phyloP scores from a whole-genome alignment of 1,140 invertebrate species.

The Apis dorsata region DNA sequence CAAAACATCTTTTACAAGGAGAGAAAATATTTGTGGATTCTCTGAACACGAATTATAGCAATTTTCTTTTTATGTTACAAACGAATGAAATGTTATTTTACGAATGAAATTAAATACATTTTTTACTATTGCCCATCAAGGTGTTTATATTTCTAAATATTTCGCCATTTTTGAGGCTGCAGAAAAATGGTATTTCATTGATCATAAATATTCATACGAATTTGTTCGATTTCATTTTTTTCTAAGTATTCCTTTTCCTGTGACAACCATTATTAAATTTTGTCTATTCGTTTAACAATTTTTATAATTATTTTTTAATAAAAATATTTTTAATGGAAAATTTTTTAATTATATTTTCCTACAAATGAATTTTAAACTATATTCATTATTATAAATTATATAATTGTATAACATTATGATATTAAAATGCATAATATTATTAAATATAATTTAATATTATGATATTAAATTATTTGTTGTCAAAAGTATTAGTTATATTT shows the following conservation, averaged over 20 bases:
- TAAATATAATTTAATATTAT: no score
- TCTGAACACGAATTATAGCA: neutral
- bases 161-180: neutral
- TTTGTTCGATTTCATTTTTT: neutral
- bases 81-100: neutral
- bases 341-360: no score
- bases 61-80: neutral
- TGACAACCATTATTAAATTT: neutral
- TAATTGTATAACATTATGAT: no score
- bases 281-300: neutral
- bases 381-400: no score
- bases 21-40: neutral
- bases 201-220: neutral
- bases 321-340: no score
- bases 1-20: neutral
- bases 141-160: neutral
- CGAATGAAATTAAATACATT: neutral
- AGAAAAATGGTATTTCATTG: neutral
- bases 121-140: rapidly evolving
- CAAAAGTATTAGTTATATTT: no score
- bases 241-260: neutral
- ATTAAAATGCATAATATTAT: no score
- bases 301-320: neutral
- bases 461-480: no score
- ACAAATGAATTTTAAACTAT: no score